Base-by-base conservation (phyloP, 2,113 vertebrate genomes). In the Caranx ignobilis region DNA sequence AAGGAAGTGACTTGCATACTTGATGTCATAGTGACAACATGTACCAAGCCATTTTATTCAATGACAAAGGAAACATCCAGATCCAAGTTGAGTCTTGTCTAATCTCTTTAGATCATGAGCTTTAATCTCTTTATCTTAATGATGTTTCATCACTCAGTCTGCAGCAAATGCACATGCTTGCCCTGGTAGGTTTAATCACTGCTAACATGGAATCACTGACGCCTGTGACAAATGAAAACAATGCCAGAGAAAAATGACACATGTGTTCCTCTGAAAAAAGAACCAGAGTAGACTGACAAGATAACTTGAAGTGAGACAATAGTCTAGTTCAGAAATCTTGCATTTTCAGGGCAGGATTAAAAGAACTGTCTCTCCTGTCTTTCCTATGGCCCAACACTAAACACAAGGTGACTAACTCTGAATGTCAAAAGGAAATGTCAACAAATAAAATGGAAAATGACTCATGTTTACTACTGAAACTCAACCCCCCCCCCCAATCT, bases 141-240 rank as follows among this genome's bases (percentile, higher is more conserved):
- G 1, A 11, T 18, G 21, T 87, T 62, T 54, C 10, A 6, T 70
- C 74, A 79, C 56, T 31, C 48, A 18, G 41, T 32, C 12, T 4
- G n/a, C 11, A 65, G 81, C 79, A 83, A 81, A 64, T 39, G 66
- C 52, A 21, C 9, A 0, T 57, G 63, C 91, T 3, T 86, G 90
- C 35, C 72, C 26, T 0, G 57, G 82, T 87, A 84, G 16, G 88
- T 89, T 75, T 77, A 16, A 78, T 81, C 34, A 62, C 56, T 32
- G 75, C 55, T 31, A 79, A 43, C 62, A 63, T 11, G 0, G 15
- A 55, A 67, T 0, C 0, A n/a, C 19, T 71, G 21, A 47, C 1
- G 2, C 39, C 55, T 41, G 41, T 52, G 71, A 63, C 64, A 43
- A 54, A 71, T 43, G 3, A 0, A 56, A 79, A 82, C 66, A 62